Evolutionary conservation across 1,140 invertebrate species (phyloP).

Genomic region (Listronotus oregonensis): DNA sequence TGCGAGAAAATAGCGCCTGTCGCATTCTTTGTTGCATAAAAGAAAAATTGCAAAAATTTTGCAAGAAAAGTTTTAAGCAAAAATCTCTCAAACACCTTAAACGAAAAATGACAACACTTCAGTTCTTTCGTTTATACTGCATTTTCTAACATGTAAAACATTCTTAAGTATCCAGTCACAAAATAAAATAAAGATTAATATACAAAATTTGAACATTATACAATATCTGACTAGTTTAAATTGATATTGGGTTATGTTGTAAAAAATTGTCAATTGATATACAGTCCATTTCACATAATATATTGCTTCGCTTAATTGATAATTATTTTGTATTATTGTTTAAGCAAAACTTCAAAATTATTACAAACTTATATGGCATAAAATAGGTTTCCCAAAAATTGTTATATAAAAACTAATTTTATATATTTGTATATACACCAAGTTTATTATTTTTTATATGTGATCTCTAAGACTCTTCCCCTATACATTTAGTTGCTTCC

Average conservation of each 20-base stretch:
- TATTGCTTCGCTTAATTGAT: conserved; percentile 30
- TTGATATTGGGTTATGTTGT: no score
- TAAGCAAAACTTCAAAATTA: conserved; percentile 10
- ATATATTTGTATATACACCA: conserved; percentile 7
- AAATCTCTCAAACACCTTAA: no score
- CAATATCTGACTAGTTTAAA: conserved; percentile 5
- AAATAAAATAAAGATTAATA: background rate
- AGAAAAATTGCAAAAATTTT: no score
- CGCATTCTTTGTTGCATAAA: no score
- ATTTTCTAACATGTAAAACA: no score
- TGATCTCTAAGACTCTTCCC: background rate
- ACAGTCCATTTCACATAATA: conserved; percentile 16
- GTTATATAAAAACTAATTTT: conserved; percentile 28
- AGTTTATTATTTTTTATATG: background rate
- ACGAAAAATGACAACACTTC: no score
- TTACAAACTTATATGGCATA: conserved; percentile 10
- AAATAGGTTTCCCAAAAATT: conserved; percentile 15
- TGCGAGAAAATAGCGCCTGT: no score
- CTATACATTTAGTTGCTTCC: no score
- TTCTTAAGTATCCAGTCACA: no score
- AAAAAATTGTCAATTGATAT: conserved; percentile 19
- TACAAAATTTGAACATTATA: conserved; percentile 5
- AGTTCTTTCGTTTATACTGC: no score
- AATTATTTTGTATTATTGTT: conserved; percentile 12
- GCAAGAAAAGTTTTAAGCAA: no score